phyloP scores from a whole-genome alignment of 2,888 invertebrate genomes.

The Apodemia zela region DNA sequence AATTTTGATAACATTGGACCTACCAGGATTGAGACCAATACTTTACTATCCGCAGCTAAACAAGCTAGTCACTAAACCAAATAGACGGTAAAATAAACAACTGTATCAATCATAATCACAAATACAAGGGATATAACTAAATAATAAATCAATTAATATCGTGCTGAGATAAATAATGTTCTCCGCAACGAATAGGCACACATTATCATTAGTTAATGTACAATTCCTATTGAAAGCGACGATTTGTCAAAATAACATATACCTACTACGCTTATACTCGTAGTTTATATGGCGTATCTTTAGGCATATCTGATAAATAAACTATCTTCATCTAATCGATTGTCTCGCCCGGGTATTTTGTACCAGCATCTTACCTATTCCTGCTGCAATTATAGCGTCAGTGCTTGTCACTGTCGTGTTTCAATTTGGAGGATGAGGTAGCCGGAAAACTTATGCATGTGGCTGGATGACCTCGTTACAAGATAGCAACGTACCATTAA shows the following conservation, averaged over 20 bases:
- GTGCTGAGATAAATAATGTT: slow-evolving; percentile 51
- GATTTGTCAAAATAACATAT: slow-evolving; percentile 8
- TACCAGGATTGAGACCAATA: too few relatives aligned
- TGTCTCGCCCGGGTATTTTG: too few relatives aligned
- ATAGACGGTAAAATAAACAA: slow-evolving; percentile 27
- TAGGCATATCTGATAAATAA: not conserved
- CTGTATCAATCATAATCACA: slow-evolving; percentile 28
- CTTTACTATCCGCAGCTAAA: too few relatives aligned
- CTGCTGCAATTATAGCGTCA: too few relatives aligned
- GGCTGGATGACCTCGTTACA: too few relatives aligned
- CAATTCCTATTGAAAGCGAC: slow-evolving; percentile 6
- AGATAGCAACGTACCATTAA: too few relatives aligned
- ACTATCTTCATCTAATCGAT: not conserved
- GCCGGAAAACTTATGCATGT: too few relatives aligned
- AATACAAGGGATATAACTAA: slow-evolving; percentile 20
- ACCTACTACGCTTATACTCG: too few relatives aligned
- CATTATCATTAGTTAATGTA: slow-evolving; percentile 41
- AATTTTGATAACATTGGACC: too few relatives aligned
- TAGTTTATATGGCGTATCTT: not conserved
- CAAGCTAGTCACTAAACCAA: not conserved
- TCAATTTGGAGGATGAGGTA: too few relatives aligned
- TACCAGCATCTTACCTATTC: too few relatives aligned
- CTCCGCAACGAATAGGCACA: slow-evolving; percentile 40
- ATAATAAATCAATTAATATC: slow-evolving; percentile 52
- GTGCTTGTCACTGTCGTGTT: too few relatives aligned